Evolutionary conservation across 2,888 invertebrate genomes (phyloP), one percentile per base, ranked within the genome.

Genomic region (Conchocele bisecta): DNA sequence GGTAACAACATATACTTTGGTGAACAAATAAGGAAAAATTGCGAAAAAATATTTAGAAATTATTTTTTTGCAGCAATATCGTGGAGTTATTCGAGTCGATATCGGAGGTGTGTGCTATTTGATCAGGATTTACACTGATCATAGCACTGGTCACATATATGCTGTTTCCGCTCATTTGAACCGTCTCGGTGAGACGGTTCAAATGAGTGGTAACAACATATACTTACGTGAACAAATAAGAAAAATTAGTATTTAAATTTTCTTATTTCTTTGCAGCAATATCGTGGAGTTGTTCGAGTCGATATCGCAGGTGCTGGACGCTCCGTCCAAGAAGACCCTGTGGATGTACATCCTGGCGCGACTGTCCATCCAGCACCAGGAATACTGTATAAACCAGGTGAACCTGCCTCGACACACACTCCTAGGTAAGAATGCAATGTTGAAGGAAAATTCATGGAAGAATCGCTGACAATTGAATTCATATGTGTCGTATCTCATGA

Each of bases 261-360:
- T 13, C n/a, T 31, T 11, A 58, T 29, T 54, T 50, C 26, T 35
- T 79, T 79, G 39, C 71, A 90, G 89, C 46, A 85, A 90, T 61
- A 77, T 90, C n/a, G 82, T 83, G 6, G 78, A 83, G 33, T 78
- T 91, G 41, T 83, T 83, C 54, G 83, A 82, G 26, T 75, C 80
- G 26, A 64, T 88, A 20, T 72, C 78, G 24, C 51, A 59, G 17
- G 74, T 90, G 5, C 74, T 91, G 60, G 89, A 91, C 77, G 88
- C 88, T 2, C 89, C 90, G 22, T 88, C 89, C 44, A 91, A 90
- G 82, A 83, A 84, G 63, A 83, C 80, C 4, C 67, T 91, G 63
- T 91, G 91, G 90, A 81, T 80, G 61, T 89, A 86, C 69, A 65
- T 91, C n/a, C 61, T 90, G 41, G 84, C 87, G 2, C 68, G 82